A percentile compares a stretch with the other conserved stretches of the same genome.
Conservation (phyloP, 2,113 vertebrate species). For the Vulpes vulpes region DNA sequence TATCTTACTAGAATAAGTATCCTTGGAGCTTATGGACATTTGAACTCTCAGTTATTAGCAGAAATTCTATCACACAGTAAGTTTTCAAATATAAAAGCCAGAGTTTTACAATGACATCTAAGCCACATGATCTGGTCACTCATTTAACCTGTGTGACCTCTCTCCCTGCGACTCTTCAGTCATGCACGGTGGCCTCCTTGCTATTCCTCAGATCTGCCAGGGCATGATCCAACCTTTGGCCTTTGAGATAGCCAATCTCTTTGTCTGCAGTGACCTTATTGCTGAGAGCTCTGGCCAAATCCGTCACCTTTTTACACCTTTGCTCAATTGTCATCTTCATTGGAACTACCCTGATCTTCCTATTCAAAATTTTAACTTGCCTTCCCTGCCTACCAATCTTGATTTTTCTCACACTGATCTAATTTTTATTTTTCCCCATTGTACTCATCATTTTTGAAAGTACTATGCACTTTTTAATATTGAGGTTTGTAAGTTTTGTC, state of each 20-base stretch:
- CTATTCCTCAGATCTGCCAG: not conserved
- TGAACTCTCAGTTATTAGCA: not conserved
- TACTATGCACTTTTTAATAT: not conserved
- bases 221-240: not conserved
- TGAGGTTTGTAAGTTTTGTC: not conserved
- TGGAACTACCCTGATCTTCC: not conserved
- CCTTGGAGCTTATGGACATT: not conserved
- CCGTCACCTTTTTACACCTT: not conserved
- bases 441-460: not conserved
- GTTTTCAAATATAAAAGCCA: slow-evolving; percentile 22
- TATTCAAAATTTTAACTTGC: not conserved
- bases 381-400: not conserved
- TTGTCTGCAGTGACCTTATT: not conserved
- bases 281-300: not conserved
- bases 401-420: not conserved
- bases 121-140: not conserved
- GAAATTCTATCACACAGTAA: slow-evolving; percentile 31
- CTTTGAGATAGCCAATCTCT: not conserved
- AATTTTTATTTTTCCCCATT: not conserved
- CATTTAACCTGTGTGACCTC: not conserved
- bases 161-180: not conserved
- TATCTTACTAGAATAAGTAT: not conserved
- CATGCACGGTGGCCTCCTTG: too few relatives aligned
- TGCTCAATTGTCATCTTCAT: not conserved
- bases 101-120: slow-evolving; percentile 3